Evolutionary conservation across 1,140 invertebrate species (phyloP), one percentile per base, ranked within the genome.

Genomic region (Lucilia sericata): DNA sequence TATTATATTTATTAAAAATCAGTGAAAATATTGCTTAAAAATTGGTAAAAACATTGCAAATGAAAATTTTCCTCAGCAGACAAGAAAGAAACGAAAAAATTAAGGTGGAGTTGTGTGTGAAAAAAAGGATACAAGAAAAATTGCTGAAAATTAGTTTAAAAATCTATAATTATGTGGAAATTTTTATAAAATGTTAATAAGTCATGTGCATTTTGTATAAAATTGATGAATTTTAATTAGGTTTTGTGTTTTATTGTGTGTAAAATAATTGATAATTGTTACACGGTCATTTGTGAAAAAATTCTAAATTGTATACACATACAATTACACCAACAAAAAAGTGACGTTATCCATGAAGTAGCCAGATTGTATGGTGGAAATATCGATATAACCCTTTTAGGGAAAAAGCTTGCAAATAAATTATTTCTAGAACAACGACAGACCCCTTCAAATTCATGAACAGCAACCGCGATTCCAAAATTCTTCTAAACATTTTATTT

Each of bases 231-330:
- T 80, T 80, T 49, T 21, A 21, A 49, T 21, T 19, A 49, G 42
- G 14, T 49, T 80, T 51, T 80, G 3, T 30, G 25, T 30, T 30
- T 30, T 30, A 30, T 30, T 30, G 25, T 30, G 34, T 25, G 42
- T 80, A 10, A 80, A 80, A 80, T 80, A 49, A 49, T 80, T 49
- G 47, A 80, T 36, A 80, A 80, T 51, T 80, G 76, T 80, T 47
- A 80, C 76, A 80, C 76, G 76, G 76, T 80, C 76, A 80, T 80
- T 49, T 80, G 76, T 78, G 75, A 78, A 78, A 78, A 75, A 78
- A 70, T 70, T 78, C 34, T 78, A 42, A 25, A 78, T 80, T 80
- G 42, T 51, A 80, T 80, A 21, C 76, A 80, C 76, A 80, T 30
- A 80, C 76, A 80, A 13, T 34, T 42, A 49, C 10, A 80, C 19